Conservation (phyloP, 2,888 invertebrate species). For the Drosophila prostipennis region DNA sequence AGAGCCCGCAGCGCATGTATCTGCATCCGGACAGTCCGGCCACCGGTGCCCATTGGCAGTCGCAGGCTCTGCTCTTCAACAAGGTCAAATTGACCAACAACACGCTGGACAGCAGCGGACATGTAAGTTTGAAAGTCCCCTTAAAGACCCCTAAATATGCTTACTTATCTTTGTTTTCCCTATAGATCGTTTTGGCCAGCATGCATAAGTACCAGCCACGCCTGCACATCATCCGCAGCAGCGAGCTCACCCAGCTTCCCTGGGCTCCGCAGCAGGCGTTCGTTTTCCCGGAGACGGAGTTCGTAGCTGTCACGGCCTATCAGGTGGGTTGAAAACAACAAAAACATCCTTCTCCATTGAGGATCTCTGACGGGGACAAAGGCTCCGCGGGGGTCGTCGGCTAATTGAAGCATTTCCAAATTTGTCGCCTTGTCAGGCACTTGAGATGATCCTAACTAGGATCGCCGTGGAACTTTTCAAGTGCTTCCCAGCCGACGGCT, state of each 20-base stretch:
- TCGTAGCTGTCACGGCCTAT: slow-evolving; percentile 98
- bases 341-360: slow-evolving; percentile 9
- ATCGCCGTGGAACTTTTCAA: slow-evolving; percentile 52
- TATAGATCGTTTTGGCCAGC: slow-evolving; percentile 94
- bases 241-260: slow-evolving; percentile 88
- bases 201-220: slow-evolving; percentile 99
- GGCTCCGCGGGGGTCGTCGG: slow-evolving; percentile 41
- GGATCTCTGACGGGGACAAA: slow-evolving; percentile 31
- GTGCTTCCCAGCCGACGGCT: slow-evolving; percentile 39
- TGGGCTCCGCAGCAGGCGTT: slow-evolving; percentile 89
- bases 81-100: slow-evolving; percentile 96
- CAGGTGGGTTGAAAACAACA: slow-evolving; percentile 87
- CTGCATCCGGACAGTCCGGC: slow-evolving; percentile 95
- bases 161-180: slow-evolving; percentile 12
- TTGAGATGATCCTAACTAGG: slow-evolving; percentile 51
- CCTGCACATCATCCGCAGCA: slow-evolving; percentile 92
- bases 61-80: slow-evolving; percentile 91
- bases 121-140: slow-evolving; percentile 86
- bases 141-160: neutral
- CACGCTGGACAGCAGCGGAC: slow-evolving; percentile 90
- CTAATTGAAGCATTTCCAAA: slow-evolving; percentile 62
- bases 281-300: slow-evolving; percentile 92
- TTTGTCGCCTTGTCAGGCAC: slow-evolving; percentile 60
- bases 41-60: slow-evolving; percentile 94
- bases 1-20: slow-evolving; percentile 90